phyloP scores from a whole-genome alignment of 53 echinoderm and acorn worm genomes.

The Echinometra lucunter region DNA sequence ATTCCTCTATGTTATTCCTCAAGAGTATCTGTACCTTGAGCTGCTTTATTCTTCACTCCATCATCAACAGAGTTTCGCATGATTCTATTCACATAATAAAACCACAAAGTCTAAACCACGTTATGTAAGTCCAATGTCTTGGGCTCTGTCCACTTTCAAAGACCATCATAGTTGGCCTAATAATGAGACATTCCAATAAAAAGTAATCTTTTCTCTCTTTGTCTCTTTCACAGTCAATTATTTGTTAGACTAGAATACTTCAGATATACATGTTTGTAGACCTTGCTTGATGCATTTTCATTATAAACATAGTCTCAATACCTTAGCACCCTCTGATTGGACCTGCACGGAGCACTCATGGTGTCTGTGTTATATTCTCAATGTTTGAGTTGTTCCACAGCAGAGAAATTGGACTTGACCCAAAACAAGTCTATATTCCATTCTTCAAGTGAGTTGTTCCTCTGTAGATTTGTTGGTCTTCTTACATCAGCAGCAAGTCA shows the following conservation, averaged over 20 bases:
- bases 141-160: background rate
- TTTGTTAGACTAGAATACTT: background rate
- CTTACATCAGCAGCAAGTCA: background rate
- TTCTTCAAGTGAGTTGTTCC: background rate
- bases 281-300: background rate
- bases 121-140: background rate
- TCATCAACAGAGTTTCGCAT: background rate
- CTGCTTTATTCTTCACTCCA: background rate
- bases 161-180: background rate
- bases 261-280: background rate
- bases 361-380: too few species aligned
- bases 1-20: background rate
- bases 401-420: constrained; percentile 1
- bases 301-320: background rate
- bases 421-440: background rate
- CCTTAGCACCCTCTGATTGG: background rate
- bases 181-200: background rate
- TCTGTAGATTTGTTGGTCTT: background rate
- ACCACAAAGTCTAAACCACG: background rate
- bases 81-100: background rate
- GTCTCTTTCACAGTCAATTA: background rate
- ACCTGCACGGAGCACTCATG: too few species aligned
- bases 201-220: background rate
- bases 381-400: too few species aligned
- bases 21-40: background rate